Evolutionary conservation across 2,113 vertebrate genomes (phyloP).

Genomic region (Lethenteron camtschaticum): DNA sequence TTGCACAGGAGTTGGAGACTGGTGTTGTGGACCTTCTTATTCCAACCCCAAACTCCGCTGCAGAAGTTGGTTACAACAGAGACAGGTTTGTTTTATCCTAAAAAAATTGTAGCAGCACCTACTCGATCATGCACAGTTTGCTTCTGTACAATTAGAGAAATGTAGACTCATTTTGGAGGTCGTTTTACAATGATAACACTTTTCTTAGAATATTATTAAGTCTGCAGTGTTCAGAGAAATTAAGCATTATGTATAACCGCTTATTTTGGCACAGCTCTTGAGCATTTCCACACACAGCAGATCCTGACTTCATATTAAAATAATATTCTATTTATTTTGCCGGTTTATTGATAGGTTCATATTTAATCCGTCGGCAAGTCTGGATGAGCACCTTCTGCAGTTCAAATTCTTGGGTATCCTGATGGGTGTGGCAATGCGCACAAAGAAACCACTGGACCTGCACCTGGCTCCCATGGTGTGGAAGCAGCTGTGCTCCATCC

Average conservation of each 20-base stretch:
- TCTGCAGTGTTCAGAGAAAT: too few species aligned
- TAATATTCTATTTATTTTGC: slow-evolving; percentile 6
- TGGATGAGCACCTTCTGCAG: slow-evolving; percentile 47
- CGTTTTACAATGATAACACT: too few species aligned
- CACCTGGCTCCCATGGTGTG: slow-evolving; percentile 50
- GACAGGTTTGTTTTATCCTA: slow-evolving; percentile 27
- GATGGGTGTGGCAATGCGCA: slow-evolving; percentile 59
- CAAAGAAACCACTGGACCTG: slow-evolving; percentile 52
- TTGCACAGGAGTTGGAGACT: slow-evolving; percentile 40
- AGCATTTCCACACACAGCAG: too few species aligned
- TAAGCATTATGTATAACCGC: too few species aligned
- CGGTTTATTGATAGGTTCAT: slow-evolving; percentile 27
- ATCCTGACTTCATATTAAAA: too few species aligned
- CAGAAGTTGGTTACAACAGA: slow-evolving; percentile 53
- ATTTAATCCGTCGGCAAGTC: slow-evolving; percentile 42
- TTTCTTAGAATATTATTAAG: too few species aligned
- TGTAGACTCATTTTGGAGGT: too few species aligned
- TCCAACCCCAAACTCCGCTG: slow-evolving; percentile 47
- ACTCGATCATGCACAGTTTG: too few species aligned
- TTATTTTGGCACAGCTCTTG: too few species aligned
- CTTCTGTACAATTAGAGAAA: too few species aligned
- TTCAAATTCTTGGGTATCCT: slow-evolving; percentile 55
- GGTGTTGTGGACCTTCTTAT: slow-evolving; percentile 48
- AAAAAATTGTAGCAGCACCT: too few species aligned
- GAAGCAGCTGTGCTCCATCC: slow-evolving; percentile 58